Percentiles rank a stretch among this genome's conserved stretches.
These are phyloP conservation scores for Drosophila sordidapex DNA, from an alignment of 2,888 invertebrate genomes.

Conservation along the genomic window DNA sequence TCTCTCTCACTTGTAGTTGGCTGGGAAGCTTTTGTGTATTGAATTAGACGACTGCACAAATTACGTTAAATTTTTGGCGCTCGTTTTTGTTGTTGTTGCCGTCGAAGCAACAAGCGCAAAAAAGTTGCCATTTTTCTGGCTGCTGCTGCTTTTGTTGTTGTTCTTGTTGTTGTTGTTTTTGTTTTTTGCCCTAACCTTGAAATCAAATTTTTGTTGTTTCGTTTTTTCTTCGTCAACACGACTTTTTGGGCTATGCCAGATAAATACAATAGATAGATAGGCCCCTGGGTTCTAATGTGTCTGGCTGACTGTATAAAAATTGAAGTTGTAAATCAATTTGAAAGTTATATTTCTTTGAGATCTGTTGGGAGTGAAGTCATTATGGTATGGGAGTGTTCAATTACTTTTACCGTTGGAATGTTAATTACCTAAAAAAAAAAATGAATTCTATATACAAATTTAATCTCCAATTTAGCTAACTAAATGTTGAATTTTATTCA, in stretches of 20 bases:
- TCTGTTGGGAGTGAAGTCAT: background rate
- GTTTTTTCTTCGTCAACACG: constrained; percentile 10
- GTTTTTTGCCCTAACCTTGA: constrained; percentile 69
- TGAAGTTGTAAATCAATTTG: constrained; percentile 42
- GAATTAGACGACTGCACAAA: constrained; percentile 76
- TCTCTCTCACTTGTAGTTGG: constrained; percentile 15
- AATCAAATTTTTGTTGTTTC: constrained; percentile 57
- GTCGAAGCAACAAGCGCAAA: constrained; percentile 68
- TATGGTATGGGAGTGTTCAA: background rate
- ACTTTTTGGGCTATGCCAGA: constrained; percentile 32
- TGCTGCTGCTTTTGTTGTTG: constrained; percentile 7
- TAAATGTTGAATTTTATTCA: background rate
- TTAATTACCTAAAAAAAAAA: too few species aligned
- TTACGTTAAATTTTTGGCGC: constrained; percentile 72
- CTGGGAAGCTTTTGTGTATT: constrained; percentile 65
- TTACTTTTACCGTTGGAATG: background rate
- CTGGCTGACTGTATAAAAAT: constrained; percentile 11
- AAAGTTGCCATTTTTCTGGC: constrained; percentile 56
- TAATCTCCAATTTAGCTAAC: background rate
- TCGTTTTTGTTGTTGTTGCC: constrained; percentile 59
- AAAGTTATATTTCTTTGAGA: constrained; percentile 32
- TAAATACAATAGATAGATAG: constrained; percentile 54
- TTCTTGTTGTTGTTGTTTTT: constrained; percentile 19
- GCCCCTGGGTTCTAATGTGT: constrained; percentile 17
- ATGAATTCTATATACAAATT: background rate